Conservation (phyloP, 2,888 invertebrate genomes). For the Anorthoa munda region DNA sequence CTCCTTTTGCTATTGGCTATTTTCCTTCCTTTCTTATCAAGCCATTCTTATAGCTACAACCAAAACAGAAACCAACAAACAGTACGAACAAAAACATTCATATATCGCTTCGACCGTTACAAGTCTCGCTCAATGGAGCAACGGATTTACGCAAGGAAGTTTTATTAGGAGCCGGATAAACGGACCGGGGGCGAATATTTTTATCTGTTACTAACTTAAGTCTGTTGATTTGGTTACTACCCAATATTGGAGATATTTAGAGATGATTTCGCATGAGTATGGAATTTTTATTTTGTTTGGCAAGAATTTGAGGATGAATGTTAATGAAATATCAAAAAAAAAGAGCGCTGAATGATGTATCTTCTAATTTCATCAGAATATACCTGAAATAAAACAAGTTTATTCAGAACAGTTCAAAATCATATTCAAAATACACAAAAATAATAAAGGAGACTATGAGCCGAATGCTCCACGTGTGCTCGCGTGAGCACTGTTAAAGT, state of each 20-base stretch:
- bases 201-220: conserved; percentile 47
- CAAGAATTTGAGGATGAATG: neutral
- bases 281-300: neutral
- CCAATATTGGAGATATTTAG: conserved; percentile 30
- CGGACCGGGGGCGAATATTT: conserved; percentile 66
- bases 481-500: no score
- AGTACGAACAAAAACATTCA: conserved; percentile 50
- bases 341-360: no score
- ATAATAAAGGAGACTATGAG: no score
- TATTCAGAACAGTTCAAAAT: no score
- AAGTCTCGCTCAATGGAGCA: conserved; percentile 71
- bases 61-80: conserved; percentile 8
- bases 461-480: no score
- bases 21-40: neutral
- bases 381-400: no score
- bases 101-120: conserved; percentile 44
- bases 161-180: conserved; percentile 74
- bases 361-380: no score
- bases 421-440: no score
- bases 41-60: neutral
- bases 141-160: conserved; percentile 74
- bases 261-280: conserved; percentile 3
- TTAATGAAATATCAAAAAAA: neutral
- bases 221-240: conserved; percentile 62
- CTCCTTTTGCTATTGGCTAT: no score